A percentile compares a stretch with the other conserved stretches of the same genome.
Evolutionary conservation across 2,888 invertebrate genomes (phyloP).

Genomic region (Zonitis immaculata): DNA sequence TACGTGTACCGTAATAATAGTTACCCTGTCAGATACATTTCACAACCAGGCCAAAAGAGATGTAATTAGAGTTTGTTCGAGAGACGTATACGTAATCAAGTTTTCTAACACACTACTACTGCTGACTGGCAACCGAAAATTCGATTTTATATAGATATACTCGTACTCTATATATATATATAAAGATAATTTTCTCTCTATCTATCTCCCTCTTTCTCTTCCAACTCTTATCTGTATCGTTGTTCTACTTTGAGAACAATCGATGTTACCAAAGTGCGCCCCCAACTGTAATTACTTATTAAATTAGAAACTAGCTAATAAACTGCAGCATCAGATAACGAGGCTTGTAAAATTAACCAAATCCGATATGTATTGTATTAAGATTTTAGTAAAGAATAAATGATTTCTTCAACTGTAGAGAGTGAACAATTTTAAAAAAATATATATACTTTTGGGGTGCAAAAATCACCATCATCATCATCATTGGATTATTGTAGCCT

Average conservation of each 20-base stretch:
- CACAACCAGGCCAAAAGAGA: conserved; percentile 1
- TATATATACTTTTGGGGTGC: no score
- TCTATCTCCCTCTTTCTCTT: not conserved
- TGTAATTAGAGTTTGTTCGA: conserved; percentile 16
- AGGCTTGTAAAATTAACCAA: no score
- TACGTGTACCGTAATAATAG: no score
- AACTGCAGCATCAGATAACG: not conserved
- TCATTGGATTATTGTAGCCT: no score
- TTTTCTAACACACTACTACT: conserved; percentile 16
- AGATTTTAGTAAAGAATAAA: no score
- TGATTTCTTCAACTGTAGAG: no score
- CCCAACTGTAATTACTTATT: not conserved
- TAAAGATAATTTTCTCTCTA: not conserved
- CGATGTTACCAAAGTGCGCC: not conserved
- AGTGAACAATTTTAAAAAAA: no score
- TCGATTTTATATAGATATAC: conserved; percentile 12
- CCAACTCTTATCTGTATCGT: not conserved
- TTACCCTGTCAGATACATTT: conserved; percentile 5
- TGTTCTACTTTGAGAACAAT: not conserved
- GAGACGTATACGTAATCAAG: conserved; percentile 17
- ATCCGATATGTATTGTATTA: no score
- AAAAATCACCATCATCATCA: no score
- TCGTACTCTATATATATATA: no score
- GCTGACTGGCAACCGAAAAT: conserved; percentile 11
- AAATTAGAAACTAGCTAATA: not conserved